Evolutionary conservation across 2,113 vertebrate genomes (phyloP).

Genomic region (Syngnathus typhle): DNA sequence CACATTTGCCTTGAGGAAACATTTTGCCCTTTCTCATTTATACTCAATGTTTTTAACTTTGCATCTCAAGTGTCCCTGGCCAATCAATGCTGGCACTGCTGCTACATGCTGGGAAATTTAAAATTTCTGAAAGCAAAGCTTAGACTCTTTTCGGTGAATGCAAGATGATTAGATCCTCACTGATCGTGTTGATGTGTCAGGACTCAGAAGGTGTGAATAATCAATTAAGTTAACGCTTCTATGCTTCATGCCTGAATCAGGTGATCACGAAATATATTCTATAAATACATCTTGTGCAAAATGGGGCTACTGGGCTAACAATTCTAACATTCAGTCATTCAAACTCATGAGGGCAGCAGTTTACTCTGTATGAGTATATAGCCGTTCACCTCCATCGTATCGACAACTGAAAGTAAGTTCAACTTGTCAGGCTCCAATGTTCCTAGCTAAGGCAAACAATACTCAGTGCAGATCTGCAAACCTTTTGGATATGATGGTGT

Average conservation of each 20-base stretch:
- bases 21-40: not conserved
- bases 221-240: not conserved
- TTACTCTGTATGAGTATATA: no score
- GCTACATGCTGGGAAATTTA: not conserved
- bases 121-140: conserved; percentile 5
- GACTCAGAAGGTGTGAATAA: not conserved
- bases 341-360: no score
- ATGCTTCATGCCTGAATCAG: not conserved
- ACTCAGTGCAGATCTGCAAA: no score
- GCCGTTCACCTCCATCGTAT: no score
- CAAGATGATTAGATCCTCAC: conserved; percentile 1
- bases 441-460: no score
- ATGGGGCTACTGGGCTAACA: not conserved
- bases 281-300: not conserved
- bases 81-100: not conserved
- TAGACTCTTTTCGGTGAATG: not conserved
- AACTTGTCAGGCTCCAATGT: no score
- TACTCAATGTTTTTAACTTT: not conserved
- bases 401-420: no score
- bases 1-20: not conserved
- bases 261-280: not conserved
- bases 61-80: not conserved
- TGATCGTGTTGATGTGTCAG: not conserved
- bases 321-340: no score
- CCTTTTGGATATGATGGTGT: no score